Evolutionary conservation across 2,888 invertebrate genomes (phyloP).

Genomic region (Danaus chrysippus): DNA sequence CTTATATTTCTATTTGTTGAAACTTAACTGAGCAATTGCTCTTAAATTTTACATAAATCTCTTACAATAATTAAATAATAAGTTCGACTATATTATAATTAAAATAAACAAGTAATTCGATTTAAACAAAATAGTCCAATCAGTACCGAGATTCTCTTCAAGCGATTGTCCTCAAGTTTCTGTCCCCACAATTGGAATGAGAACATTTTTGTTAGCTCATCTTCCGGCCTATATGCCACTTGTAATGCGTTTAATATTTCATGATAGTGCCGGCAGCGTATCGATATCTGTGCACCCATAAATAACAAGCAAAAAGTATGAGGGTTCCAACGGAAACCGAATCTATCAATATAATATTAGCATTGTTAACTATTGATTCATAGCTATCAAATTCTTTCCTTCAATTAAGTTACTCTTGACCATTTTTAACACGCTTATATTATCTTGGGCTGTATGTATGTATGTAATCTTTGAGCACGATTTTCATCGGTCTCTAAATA

Average conservation of each 20-base stretch:
- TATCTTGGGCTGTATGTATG: too few relatives aligned
- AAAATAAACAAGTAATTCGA: background rate
- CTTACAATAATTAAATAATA: too few relatives aligned
- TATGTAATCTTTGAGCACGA: too few relatives aligned
- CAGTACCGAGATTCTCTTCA: background rate
- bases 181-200: slow-evolving; percentile 50
- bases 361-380: slow-evolving; percentile 33
- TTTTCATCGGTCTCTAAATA: too few relatives aligned
- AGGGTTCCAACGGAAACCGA: slow-evolving; percentile 57
- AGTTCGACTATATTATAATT: too few relatives aligned
- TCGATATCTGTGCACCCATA: slow-evolving; percentile 71
- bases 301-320: slow-evolving; percentile 69
- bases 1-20: too few relatives aligned
- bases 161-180: slow-evolving; percentile 40
- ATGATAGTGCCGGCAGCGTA: slow-evolving; percentile 70
- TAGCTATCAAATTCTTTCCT: slow-evolving; percentile 25
- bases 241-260: slow-evolving; percentile 79
- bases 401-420: too few relatives aligned
- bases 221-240: slow-evolving; percentile 74
- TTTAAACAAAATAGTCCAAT: background rate
- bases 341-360: slow-evolving; percentile 76
- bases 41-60: too few relatives aligned
- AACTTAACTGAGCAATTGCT: too few relatives aligned
- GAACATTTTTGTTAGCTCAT: slow-evolving; percentile 73
- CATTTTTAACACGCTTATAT: too few relatives aligned